These are phyloP conservation scores for Pediacus dermestoides DNA, from an alignment of 2,888 invertebrate species.

Conservation along the genomic window DNA sequence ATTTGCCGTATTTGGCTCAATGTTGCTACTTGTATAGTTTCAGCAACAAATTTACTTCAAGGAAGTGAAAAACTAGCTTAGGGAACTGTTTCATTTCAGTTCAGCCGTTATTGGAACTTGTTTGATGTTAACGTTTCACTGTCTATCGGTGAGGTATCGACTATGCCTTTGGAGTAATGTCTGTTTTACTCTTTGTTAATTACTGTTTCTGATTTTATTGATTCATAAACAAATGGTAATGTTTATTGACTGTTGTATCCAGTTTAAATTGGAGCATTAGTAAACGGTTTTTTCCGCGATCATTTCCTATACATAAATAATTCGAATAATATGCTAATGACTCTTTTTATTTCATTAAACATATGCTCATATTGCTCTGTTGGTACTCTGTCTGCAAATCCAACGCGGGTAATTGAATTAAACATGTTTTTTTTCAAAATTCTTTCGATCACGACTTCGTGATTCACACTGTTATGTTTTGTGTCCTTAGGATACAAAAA, in stretches of 20 bases:
- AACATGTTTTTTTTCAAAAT: too few relatives aligned
- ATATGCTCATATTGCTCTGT: too few relatives aligned
- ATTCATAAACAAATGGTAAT: not conserved
- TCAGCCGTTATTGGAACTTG: constrained; percentile 1
- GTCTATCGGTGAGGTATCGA: not conserved
- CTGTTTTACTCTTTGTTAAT: constrained; percentile 1
- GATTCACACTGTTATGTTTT: not conserved
- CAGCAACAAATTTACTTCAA: not conserved
- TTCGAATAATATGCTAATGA: too few relatives aligned
- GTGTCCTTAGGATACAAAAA: not conserved
- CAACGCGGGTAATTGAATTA: too few relatives aligned
- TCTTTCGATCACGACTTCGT: constrained; percentile 3
- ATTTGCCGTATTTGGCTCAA: constrained; percentile 1
- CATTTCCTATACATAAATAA: too few relatives aligned
- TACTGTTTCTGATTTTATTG: not conserved
- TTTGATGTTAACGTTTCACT: constrained; percentile 1
- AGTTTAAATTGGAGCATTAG: not conserved
- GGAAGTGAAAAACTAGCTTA: constrained; percentile 1
- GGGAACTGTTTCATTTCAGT: constrained; percentile 3
- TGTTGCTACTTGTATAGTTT: too few relatives aligned
- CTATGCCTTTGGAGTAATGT: not conserved
- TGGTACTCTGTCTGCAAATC: too few relatives aligned
- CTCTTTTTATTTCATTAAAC: too few relatives aligned
- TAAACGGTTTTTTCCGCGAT: constrained; percentile 1
- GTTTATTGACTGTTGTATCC: not conserved